Evolutionary conservation across 2,888 invertebrate species (phyloP).

Genomic region (Aspidapion aeneum): DNA sequence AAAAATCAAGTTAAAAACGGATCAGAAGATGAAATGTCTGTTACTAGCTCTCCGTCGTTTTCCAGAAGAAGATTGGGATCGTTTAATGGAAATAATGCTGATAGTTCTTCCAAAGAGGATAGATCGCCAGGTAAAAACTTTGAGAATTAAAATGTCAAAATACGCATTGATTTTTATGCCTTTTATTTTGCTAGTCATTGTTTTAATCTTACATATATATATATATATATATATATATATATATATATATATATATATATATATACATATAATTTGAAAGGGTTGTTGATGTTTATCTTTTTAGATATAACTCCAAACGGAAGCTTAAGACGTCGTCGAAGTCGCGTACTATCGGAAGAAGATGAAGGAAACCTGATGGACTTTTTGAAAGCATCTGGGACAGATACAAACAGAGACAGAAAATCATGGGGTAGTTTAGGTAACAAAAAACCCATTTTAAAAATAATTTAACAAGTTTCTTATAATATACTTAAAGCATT

Average conservation of each 20-base stretch:
- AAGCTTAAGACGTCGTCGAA: slow-evolving; percentile 75
- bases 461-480: slow-evolving; percentile 1
- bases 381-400: slow-evolving; percentile 74
- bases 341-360: slow-evolving; percentile 77
- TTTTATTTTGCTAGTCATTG: too few relatives aligned
- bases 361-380: slow-evolving; percentile 86
- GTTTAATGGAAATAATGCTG: slow-evolving; percentile 51
- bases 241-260: too few relatives aligned
- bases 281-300: slow-evolving; percentile 11
- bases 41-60: slow-evolving; percentile 64
- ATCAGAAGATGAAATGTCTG: slow-evolving; percentile 60
- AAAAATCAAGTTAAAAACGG: slow-evolving; percentile 32
- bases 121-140: slow-evolving; percentile 52
- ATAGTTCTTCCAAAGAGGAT: slow-evolving; percentile 46
- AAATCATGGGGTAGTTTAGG: slow-evolving; percentile 84
- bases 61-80: slow-evolving; percentile 65
- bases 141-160: neutral
- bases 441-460: slow-evolving; percentile 41
- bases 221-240: too few relatives aligned
- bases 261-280: too few relatives aligned
- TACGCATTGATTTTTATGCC: too few relatives aligned
- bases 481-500: neutral
- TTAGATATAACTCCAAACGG: slow-evolving; percentile 86
- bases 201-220: too few relatives aligned
- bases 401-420: slow-evolving; percentile 69